A percentile compares a stretch with the other conserved stretches of the same genome.
phyloP scores from a whole-genome alignment of 2,888 invertebrate species.

The Phorcus lineatus region DNA sequence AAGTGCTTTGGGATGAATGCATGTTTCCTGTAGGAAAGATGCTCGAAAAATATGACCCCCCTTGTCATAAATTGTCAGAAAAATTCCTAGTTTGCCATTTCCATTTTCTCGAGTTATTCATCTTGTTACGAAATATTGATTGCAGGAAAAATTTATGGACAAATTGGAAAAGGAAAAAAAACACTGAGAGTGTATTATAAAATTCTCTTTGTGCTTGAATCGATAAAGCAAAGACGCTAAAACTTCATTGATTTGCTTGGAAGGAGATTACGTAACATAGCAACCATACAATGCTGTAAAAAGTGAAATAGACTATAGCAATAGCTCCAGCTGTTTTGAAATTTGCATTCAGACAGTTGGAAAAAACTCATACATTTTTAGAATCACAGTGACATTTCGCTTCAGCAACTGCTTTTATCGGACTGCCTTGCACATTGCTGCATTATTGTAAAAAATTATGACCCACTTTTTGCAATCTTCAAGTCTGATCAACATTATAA shows the following conservation, averaged over 20 bases:
- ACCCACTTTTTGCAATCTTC: conserved; percentile 13
- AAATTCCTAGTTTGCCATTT: background rate
- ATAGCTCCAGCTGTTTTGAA: background rate
- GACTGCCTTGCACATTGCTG: conserved; percentile 13
- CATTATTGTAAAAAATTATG: background rate
- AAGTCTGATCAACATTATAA: conserved; percentile 8
- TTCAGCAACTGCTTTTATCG: background rate
- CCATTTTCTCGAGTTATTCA: conserved; percentile 5
- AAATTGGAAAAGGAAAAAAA: conserved; percentile 14
- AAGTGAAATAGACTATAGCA: conserved; percentile 22
- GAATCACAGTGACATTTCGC: conserved; percentile 13
- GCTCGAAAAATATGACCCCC: too few species aligned
- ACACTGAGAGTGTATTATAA: background rate
- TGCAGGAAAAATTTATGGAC: conserved; percentile 10
- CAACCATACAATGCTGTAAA: conserved; percentile 9
- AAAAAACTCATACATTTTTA: conserved; percentile 13
- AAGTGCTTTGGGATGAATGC: too few species aligned
- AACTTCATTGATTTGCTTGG: conserved; percentile 5
- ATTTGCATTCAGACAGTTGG: conserved; percentile 12
- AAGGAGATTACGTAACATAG: conserved; percentile 8
- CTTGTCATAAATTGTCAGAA: background rate
- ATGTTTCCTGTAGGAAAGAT: too few species aligned
- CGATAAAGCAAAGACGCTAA: conserved; percentile 18
- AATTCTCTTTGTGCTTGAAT: conserved; percentile 20
- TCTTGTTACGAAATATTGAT: conserved; percentile 14